phyloP scores from a whole-genome alignment of 2,888 invertebrate species.

The Heteromyza rotundicornis region DNA sequence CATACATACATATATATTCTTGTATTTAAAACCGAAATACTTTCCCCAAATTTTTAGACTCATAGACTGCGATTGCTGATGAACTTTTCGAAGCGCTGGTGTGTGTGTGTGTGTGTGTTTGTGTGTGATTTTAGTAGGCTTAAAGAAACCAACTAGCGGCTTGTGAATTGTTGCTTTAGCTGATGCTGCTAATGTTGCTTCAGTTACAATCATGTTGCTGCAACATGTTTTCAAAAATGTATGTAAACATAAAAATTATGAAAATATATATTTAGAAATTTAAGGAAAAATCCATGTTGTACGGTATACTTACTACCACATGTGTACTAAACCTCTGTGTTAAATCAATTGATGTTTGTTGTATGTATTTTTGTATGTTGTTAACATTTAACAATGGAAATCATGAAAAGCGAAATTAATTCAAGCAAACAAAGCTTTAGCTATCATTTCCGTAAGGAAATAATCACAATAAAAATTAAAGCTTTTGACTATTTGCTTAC shows the following conservation, averaged over 20 bases:
- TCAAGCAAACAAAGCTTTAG: background rate
- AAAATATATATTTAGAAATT: too few species aligned
- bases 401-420: background rate
- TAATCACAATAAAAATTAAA: background rate
- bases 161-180: background rate
- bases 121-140: background rate
- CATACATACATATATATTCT: too few species aligned
- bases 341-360: slow-evolving; percentile 5
- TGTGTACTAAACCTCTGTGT: too few species aligned
- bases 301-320: background rate
- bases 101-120: background rate
- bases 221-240: slow-evolving; percentile 6
- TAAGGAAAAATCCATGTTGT: background rate
- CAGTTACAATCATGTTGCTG: slow-evolving; percentile 12
- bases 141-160: background rate
- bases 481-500: background rate
- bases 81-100: background rate
- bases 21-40: too few species aligned
- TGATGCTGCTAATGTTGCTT: slow-evolving; percentile 9
- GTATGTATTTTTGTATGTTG: background rate
- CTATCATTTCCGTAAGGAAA: background rate
- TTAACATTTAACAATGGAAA: background rate
- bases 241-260: slow-evolving; percentile 4
- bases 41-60: slow-evolving; percentile 34
- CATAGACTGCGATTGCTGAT: slow-evolving; percentile 42